Evolutionary conservation across 2,113 vertebrate species (phyloP), one percentile per base, ranked within the genome.

Genomic region (Oxyruncus cristatus): DNA sequence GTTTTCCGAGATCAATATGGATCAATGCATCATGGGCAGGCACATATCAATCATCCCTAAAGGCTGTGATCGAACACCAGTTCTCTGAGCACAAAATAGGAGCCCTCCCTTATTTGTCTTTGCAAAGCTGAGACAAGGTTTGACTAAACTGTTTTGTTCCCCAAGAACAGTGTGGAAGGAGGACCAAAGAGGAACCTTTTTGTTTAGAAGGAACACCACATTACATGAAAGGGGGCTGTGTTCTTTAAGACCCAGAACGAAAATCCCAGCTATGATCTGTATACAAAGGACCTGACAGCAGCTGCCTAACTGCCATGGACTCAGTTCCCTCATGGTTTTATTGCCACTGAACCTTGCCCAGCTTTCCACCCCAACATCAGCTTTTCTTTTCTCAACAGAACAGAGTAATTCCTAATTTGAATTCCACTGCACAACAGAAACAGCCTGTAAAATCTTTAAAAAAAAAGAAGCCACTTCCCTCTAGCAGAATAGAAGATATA

Each of bases 401-500:
- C 6, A 2, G 86, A 92, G 12, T 95, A 95, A 95, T 95, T 92
- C 84, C 93, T 87, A 47, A 96, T 96, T 96, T 96, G 93, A 96
- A 97, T 96, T 96, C 94, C 67, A 55, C 71, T 85, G 92, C 94
- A 88, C 89, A 94, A 94, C 92, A 95, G 89, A 88, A 92, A 86
- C 79, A 88, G 91, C 88, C 95, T 91, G 94, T 78, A 96, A 96
- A 91, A 92, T 24, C 89, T 93, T 56, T n/a, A n/a, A n/a, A n/a
- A 41, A 59, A 92, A 92, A 96, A 94, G 80, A 87, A 94, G 53
- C 41, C 73, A 55, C 66, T 89, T 88, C 80, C 91, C 94, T 94
- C 91, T 12, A 91, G 96, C 95, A 96, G 88, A 92, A 95, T 26
- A 82, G 80, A 93, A 97, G 88, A 95, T 94, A 93, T 68, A 96